phyloP scores from a whole-genome alignment of 2,797 vertebrate genomes.

The Sebastes paucispinis region DNA sequence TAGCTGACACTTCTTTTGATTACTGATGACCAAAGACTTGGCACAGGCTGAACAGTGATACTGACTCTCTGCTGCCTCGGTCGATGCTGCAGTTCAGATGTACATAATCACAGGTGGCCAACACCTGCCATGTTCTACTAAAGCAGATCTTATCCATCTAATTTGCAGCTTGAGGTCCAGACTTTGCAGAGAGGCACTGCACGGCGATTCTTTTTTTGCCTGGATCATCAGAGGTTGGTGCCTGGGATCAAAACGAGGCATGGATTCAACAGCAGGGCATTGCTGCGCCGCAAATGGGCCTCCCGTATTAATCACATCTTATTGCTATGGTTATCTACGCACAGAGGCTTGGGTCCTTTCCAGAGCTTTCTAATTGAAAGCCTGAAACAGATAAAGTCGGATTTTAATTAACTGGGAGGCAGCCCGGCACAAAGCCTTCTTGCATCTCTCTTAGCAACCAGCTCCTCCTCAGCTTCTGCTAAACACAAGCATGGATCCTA shows the following conservation, averaged over 20 bases:
- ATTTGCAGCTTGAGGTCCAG: constrained; percentile 55
- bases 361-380: constrained; percentile 80
- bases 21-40: constrained; percentile 42
- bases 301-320: constrained; percentile 71
- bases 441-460: constrained; percentile 75
- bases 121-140: constrained; percentile 61
- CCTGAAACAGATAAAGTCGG: constrained; percentile 77
- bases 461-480: constrained; percentile 74
- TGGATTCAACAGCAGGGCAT: constrained; percentile 57
- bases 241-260: constrained; percentile 53
- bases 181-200: constrained; percentile 20
- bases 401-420: constrained; percentile 81
- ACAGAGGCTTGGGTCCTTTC: constrained; percentile 67
- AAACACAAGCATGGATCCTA: constrained; percentile 54
- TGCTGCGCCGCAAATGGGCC: constrained; percentile 45
- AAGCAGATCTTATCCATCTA: constrained; percentile 55
- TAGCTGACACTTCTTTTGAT: constrained; percentile 54
- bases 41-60: constrained; percentile 5
- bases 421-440: constrained; percentile 65
- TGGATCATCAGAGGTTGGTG: constrained; percentile 40
- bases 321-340: constrained; percentile 74
- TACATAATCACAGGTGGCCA: constrained; percentile 56
- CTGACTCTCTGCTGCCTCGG: constrained; percentile 12
- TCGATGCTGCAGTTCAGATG: constrained; percentile 27
- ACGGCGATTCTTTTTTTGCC: constrained; percentile 21